Base-by-base conservation (phyloP, 2,888 invertebrate species). In the Apotomis betuletana region DNA sequence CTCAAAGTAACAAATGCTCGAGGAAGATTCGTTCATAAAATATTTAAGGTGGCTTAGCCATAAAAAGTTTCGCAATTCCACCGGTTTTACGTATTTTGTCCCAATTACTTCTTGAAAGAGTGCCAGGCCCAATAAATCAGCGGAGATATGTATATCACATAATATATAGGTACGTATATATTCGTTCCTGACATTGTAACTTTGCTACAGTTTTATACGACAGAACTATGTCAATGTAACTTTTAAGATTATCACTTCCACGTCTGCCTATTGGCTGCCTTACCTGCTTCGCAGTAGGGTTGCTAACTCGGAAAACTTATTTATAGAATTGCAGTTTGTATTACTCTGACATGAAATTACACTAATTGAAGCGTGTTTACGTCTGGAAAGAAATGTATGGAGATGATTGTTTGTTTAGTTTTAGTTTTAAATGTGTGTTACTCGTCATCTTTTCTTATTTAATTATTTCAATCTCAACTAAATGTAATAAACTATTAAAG, bases 241-340 rank as follows among this genome's bases (percentile, higher is more conserved):
- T 92, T 92, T 90, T 90, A 90, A 90, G 90, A 90, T 91, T 90
- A 90, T 91, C 89, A 88, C 89, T 90, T 90, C 89, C 88, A 84
- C 81, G 80, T 86, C 85, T 84, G 87, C 86, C 88, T 89, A 86
- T 81, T 74, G 65, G 75, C 54, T 82, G 78, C 72, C 80, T 85
- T 88, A 89, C 89, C 89, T 89, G 87, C 84, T 85, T 80, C 77
- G 80, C 79, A 77, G 73, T 85, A 88, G 86, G 87, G 86, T 76
- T 86, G 86, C 70, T 62, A 64, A 64, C 55, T 41, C 59, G 61
- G 52, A 13, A 55, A 64, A 67, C 2, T 58, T 62, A 67, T 67
- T 67, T 65, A 41, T 36, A 70, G 27, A 58, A 38, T 49, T 12
- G 38, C 38, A 54, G 15, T 49, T 55, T 70, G 61, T 70, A 49